These are phyloP conservation scores for Graptemys geographica DNA, from an alignment of 2,797 vertebrate genomes.

Conservation along the genomic window DNA sequence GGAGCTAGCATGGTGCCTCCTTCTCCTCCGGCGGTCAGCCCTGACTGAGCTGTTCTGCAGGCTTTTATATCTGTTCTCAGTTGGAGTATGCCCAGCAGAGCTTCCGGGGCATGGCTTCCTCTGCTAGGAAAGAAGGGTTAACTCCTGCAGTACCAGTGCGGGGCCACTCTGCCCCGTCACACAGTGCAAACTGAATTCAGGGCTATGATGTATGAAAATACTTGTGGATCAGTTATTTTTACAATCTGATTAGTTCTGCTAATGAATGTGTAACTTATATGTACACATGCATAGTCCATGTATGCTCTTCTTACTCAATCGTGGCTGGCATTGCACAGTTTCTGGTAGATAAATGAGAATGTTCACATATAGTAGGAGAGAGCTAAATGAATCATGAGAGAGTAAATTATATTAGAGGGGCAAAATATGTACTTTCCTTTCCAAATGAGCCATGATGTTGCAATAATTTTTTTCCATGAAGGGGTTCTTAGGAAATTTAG, in stretches of 20 bases:
- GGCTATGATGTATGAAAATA: background rate
- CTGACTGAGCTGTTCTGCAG: too few species aligned
- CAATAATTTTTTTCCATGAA: background rate
- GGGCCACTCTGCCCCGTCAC: too few species aligned
- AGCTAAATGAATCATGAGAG: background rate
- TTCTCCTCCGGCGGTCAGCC: too few species aligned
- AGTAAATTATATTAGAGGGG: background rate
- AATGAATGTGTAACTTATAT: background rate
- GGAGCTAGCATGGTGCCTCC: rapidly evolving
- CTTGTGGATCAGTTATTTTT: background rate
- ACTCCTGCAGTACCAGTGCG: too few species aligned
- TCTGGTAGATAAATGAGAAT: background rate
- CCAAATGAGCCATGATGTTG: background rate
- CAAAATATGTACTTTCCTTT: background rate
- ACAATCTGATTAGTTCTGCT: background rate
- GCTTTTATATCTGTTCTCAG: too few species aligned
- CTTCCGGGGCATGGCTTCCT: too few species aligned
- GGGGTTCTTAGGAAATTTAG: background rate
- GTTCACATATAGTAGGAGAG: background rate
- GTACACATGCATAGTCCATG: background rate
- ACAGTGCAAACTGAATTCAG: background rate
- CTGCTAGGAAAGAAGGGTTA: too few species aligned
- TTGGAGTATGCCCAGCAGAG: too few species aligned
- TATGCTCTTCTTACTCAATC: background rate
- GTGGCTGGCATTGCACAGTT: background rate